A percentile compares a stretch with the other conserved stretches of the same genome.
Conservation (phyloP, 1,140 invertebrate species). For the Cryptotermes secundus region DNA sequence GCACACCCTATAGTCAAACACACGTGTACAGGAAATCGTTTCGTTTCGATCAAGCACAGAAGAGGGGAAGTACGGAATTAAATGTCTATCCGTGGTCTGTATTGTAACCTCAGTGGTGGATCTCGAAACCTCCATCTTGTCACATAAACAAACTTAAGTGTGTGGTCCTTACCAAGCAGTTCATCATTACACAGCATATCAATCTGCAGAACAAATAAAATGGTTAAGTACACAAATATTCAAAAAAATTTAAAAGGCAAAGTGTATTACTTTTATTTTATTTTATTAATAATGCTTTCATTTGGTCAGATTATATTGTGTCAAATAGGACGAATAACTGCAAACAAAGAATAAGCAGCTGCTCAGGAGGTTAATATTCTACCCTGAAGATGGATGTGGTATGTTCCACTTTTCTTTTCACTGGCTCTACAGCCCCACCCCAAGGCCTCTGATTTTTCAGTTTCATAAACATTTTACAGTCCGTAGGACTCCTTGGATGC, state of each 20-base stretch:
- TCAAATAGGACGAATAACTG: too few species aligned
- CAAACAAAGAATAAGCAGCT: too few species aligned
- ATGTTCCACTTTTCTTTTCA: too few species aligned
- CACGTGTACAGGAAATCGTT: not conserved
- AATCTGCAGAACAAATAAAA: conserved; percentile 63
- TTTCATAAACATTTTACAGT: too few species aligned
- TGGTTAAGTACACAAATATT: not conserved
- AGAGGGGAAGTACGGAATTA: conserved; percentile 39
- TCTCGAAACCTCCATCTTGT: conserved; percentile 96
- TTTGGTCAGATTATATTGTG: too few species aligned
- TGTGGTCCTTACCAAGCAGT: conserved; percentile 97
- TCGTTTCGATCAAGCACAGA: not conserved
- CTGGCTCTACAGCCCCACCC: too few species aligned
- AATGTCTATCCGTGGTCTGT: conserved; percentile 72
- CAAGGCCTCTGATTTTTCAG: too few species aligned
- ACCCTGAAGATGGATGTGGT: too few species aligned
- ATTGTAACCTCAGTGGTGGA: conserved; percentile 80
- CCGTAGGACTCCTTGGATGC: too few species aligned
- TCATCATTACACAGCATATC: conserved; percentile 99
- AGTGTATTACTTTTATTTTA: not conserved
- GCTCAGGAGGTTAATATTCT: too few species aligned
- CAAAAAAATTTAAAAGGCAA: not conserved
- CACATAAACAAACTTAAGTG: conserved; percentile 96
- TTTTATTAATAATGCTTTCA: too few species aligned
- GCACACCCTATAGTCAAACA: not conserved